Conservation (phyloP, 2,888 invertebrate genomes). For the Lysandra bellargus region DNA sequence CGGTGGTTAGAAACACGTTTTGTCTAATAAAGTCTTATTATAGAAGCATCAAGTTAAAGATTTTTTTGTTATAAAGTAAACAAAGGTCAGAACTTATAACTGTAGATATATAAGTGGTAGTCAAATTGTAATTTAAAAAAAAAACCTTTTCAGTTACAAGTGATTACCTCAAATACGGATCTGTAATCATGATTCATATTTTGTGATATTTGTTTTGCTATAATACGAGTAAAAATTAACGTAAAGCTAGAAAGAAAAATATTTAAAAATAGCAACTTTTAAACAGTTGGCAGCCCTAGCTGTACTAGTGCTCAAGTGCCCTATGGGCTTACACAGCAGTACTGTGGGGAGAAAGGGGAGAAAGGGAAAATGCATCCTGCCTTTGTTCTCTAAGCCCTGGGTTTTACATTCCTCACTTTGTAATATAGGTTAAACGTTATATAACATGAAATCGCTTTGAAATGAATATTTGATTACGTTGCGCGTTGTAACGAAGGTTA, state of each 20-base stretch:
- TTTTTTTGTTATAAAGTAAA: no score
- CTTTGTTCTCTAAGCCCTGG: slow-evolving; percentile 69
- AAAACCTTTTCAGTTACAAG: no score
- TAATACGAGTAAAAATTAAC: neutral
- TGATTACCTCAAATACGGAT: no score
- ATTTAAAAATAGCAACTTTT: neutral
- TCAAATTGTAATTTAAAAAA: no score
- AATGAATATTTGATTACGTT: neutral
- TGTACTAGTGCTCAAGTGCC: slow-evolving; percentile 50
- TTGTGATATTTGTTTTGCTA: neutral
- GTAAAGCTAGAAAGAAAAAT: neutral
- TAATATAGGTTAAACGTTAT: neutral
- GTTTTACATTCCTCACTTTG: slow-evolving; percentile 60
- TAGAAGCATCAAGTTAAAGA: no score
- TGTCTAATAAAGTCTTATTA: no score
- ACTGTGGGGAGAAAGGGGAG: slow-evolving; percentile 59
- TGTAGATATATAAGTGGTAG: no score
- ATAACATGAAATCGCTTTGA: neutral
- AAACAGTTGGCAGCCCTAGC: neutral
- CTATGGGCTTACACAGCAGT: slow-evolving; percentile 45
- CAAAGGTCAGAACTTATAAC: no score
- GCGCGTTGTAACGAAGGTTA: neutral
- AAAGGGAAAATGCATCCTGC: slow-evolving; percentile 63
- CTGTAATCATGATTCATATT: no score
- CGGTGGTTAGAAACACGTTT: neutral